Base-by-base conservation (phyloP, 2,797 vertebrate species). In the Botia kubotai region DNA sequence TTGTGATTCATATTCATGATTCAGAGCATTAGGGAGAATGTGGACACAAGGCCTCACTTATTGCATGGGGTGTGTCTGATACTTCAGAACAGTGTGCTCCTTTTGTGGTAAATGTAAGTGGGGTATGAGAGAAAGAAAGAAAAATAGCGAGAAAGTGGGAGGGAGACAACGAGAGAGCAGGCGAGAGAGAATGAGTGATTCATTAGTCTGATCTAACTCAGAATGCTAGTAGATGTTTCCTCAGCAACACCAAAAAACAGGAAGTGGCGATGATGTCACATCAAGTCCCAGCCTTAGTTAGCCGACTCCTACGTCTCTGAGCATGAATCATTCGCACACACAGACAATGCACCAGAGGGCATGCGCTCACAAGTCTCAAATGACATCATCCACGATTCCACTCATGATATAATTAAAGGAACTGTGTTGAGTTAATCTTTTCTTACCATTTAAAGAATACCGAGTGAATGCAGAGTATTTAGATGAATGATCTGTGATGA, bases 241-340 rank as follows among this genome's bases (percentile, higher is more conserved):
- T 16, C 53, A 71, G 84, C 75, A 84, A 84, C 82, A 53, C 66
- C 73, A 57, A 74, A 85, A 94, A 93, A 94, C 91, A 94, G 92
- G 93, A 94, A 93, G 91, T 89, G 84, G 85, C 89, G 69, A 88
- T 93, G 91, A 93, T 89, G 90, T 93, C 92, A 94, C 82, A 75
- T 77, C 80, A 84, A 78, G 48, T 39, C 43, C 36, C 5, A 72
- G 50, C 79, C 82, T 80, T 69, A 29, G 50, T 57, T 75, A 39
- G 36, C 7, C 7, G 63, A 78, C 79, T 81, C 84, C 82, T 71
- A 80, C 67, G 6, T 80, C 60, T 82, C 60, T 58, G 55, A 63
- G 78, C 7, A 63, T 92, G 91, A 92, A 88, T 92, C 89, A 91
- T 83, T 29, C 83, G 84, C 86, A 88, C 85, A 70, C 50, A 75